Base-by-base conservation (phyloP, 1,140 invertebrate genomes). In the Gryon sp. region DNA sequence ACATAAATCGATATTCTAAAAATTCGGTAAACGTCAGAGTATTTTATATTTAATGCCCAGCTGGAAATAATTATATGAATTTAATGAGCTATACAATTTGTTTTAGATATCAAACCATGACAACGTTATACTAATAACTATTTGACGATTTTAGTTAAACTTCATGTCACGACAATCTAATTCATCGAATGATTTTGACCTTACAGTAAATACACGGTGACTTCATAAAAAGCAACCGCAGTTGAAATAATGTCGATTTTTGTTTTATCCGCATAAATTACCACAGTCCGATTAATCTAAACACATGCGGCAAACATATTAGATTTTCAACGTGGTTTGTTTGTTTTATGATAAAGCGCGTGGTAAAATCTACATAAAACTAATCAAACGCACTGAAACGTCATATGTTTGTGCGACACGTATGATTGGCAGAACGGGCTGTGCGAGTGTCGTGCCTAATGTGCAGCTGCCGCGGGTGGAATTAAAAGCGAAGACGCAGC, bases 311-410 rank as follows among this genome's bases (percentile, higher is more conserved):
- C 20, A 16, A 18, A 19, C 34, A 36, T 52, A 69, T 59, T 41
- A 59, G 32, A 24, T 5, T 11, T 36, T 24, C 16, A 9, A 18
- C 12, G 20, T 53, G 7, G 28, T 60, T 11, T 22, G 57, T 62
- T 62, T 55, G 38, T 62, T 62, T 62, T 43, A 62, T 55, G 9
- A 32, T 32, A 19, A 45, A 11, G 19, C 46, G n/a, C 41, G 32
- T 32, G 14, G 46, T 5, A 16, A 38, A 63, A 73, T 73, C 68
- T 73, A 59, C 68, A 73, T 73, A 73, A 73, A 73, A 63, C 68
- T 73, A 73, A 73, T 73, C 57, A 73, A 55, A 73, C 40, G 68
- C 28, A 24, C 32, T 14, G 63, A 38, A 40, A 46, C 48, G 52
- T 73, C 50, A 73, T 46, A 40, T 73, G 69, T 63, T 59, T 24